Evolutionary conservation across 2,888 invertebrate species (phyloP), one percentile per base, ranked within the genome.

Genomic region (Lasioglossum vierecki): DNA sequence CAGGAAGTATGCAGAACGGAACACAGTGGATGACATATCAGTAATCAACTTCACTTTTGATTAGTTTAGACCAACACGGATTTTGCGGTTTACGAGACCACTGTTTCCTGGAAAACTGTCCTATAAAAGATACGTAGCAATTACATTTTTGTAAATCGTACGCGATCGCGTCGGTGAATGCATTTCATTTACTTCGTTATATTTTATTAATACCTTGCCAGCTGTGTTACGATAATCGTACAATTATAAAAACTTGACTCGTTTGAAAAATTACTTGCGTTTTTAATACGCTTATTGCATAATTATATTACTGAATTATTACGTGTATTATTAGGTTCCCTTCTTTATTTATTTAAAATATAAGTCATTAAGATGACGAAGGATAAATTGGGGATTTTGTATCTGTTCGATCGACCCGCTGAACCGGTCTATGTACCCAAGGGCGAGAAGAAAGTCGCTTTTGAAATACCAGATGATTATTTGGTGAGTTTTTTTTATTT

Each of bases 381-480:
- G 15, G 79, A 87, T n/a, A 90, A 90, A 70, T 72, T 79, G 6
- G 78, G 78, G 72, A 91, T 95, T 72, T 90, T 95, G 35, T 93
- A 94, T 53, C 96, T 98, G 89, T 97, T 97, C 95, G 97, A 98
- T 92, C 96, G 97, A 63, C 97, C 98, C 15, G 96, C 96, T 86
- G 98, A 98, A 95, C 98, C 98, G 0, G 96, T 97, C 83, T 97
- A 97, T 95, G 96, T 97, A 95, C 96, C 97, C 88, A 98, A 98
- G 95, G 97, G 97, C 3, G 96, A 96, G 0, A 95, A 95, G 0
- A 96, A 96, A 74, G 94, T 96, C 0, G 96, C 96, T 49, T 97
- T 97, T 91, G 96, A 97, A 88, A 94, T 97, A 8, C 97, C 97
- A 0, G 95, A 96, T 8, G 95, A 96, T 83, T 97, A 96, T 92